phyloP scores from a whole-genome alignment of 2,888 invertebrate genomes.

The Melieria crassipennis region DNA sequence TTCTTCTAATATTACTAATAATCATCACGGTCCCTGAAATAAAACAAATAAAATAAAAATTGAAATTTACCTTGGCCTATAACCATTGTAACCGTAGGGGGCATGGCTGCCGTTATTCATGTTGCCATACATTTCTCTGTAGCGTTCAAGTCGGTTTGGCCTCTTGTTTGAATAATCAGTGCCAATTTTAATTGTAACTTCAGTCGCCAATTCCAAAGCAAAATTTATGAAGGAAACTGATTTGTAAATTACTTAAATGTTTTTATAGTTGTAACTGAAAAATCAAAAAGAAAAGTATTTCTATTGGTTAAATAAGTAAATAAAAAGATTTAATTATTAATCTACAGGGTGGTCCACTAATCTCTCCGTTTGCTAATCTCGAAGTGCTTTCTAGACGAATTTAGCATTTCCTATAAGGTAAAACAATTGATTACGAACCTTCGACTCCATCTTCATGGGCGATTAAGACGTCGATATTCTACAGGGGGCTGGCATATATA shows the following conservation, averaged over 20 bases:
- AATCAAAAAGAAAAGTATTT: constrained; percentile 33
- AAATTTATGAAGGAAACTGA: not conserved
- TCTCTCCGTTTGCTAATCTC: no score
- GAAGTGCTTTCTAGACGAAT: no score
- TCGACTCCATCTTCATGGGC: no score
- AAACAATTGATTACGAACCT: no score
- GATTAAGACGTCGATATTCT: no score
- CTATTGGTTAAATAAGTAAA: no score
- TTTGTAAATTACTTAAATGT: not conserved
- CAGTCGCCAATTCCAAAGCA: not conserved
- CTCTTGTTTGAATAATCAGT: constrained; percentile 1
- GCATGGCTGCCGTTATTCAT: constrained; percentile 51
- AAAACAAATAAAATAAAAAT: constrained; percentile 10
- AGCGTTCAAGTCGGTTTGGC: constrained; percentile 6
- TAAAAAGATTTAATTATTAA: no score
- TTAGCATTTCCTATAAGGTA: no score
- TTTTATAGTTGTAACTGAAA: constrained; percentile 37
- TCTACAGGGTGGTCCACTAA: no score
- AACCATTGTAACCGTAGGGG: constrained; percentile 55
- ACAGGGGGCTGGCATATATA: no score
- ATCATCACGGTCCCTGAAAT: no score
- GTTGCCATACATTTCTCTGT: constrained; percentile 51
- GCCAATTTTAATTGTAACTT: constrained; percentile 13
- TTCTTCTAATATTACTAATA: no score
- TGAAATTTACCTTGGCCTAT: constrained; percentile 51